Evolutionary conservation across 2,797 vertebrate genomes (phyloP).

Genomic region (Melanotaenia pygmaea): DNA sequence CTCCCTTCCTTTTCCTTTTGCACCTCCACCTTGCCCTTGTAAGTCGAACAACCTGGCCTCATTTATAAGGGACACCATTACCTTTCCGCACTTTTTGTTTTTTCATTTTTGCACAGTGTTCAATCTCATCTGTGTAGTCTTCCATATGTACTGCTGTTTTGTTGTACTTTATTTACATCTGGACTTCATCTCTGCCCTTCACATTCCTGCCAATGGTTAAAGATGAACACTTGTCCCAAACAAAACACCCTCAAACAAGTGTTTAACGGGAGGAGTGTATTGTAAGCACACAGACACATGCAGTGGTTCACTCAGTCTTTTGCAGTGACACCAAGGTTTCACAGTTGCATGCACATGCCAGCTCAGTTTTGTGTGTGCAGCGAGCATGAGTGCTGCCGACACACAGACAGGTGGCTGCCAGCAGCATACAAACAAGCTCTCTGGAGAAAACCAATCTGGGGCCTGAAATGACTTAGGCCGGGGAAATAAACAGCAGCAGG

Average conservation of each 20-base stretch:
- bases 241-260: not conserved
- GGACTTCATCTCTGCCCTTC: not conserved
- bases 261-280: not conserved
- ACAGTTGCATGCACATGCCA: slow-evolving; percentile 19
- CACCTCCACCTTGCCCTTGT: not conserved
- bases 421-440: slow-evolving; percentile 72
- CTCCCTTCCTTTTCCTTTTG: slow-evolving; percentile 5
- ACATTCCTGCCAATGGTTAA: slow-evolving; percentile 25
- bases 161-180: not conserved
- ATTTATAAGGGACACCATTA: slow-evolving; percentile 15
- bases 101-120: slow-evolving; percentile 1
- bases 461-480: slow-evolving; percentile 63
- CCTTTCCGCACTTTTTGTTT: slow-evolving; percentile 14
- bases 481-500: slow-evolving; percentile 68
- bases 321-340: slow-evolving; percentile 30
- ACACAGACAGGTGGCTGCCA: slow-evolving; percentile 54
- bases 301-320: slow-evolving; percentile 41
- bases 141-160: slow-evolving; percentile 2
- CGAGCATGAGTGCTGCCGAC: slow-evolving; percentile 18
- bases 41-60: slow-evolving; percentile 38
- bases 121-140: not conserved
- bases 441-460: slow-evolving; percentile 65
- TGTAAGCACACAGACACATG: slow-evolving; percentile 17
- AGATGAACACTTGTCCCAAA: slow-evolving; percentile 16
- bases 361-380: not conserved